A percentile compares a stretch with the other conserved stretches of the same genome.
Conservation (phyloP, 2,797 vertebrate species). For the Lithobates pipiens region DNA sequence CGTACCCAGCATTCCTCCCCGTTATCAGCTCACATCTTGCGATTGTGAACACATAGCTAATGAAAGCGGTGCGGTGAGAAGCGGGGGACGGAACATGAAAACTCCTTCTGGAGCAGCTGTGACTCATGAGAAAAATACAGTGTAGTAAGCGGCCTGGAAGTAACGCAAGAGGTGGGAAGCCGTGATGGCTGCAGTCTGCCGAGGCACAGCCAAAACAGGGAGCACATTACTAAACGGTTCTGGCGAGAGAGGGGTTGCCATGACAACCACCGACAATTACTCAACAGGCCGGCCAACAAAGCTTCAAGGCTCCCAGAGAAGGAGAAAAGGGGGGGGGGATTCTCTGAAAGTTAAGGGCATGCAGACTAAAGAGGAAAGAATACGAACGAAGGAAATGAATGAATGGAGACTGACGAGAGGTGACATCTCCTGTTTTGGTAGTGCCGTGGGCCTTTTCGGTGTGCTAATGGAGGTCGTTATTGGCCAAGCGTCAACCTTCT, state of each 20-base stretch:
- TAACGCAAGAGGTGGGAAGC: conserved; percentile 48
- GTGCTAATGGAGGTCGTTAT: no score
- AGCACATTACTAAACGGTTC: conserved; percentile 47
- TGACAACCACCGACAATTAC: conserved; percentile 24
- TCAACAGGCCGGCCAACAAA: conserved; percentile 42
- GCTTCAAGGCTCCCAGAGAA: conserved; percentile 8
- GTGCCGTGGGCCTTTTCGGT: no score
- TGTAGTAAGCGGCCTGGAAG: conserved; percentile 47
- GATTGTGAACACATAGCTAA: not conserved
- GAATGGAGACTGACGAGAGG: no score
- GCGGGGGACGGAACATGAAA: not conserved
- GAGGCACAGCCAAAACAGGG: conserved; percentile 50
- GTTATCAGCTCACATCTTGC: not conserved
- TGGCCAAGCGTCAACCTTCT: no score
- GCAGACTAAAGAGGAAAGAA: not conserved
- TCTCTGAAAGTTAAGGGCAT: conserved; percentile 2
- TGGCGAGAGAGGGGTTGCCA: conserved; percentile 38
- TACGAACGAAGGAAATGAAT: no score
- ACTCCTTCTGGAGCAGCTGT: conserved; percentile 8
- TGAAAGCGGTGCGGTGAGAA: not conserved
- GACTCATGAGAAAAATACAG: conserved; percentile 56
- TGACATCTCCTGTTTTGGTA: no score
- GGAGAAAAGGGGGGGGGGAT: not conserved
- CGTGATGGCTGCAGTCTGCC: conserved; percentile 38
- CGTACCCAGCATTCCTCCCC: not conserved